These are phyloP conservation scores for Metopolophium dirhodum DNA, from an alignment of 1,140 invertebrate genomes.

Conservation along the genomic window DNA sequence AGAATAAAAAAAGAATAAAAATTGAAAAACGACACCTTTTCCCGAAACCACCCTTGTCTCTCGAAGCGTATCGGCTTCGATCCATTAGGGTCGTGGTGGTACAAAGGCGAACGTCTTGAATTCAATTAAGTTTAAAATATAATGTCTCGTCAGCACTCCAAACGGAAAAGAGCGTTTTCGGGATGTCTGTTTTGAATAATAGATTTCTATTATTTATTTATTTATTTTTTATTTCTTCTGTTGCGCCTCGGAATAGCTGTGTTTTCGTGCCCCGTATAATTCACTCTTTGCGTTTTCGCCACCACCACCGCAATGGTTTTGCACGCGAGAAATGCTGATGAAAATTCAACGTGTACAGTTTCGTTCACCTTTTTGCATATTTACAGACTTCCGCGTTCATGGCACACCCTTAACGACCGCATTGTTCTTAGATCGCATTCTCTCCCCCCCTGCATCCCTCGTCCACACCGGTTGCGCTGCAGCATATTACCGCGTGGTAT, in stretches of 20 bases:
- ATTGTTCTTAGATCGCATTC: conserved; percentile 14
- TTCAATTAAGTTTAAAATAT: conserved; percentile 56
- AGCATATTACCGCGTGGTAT: not conserved
- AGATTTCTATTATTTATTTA: conserved; percentile 54
- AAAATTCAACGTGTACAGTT: conserved; percentile 35
- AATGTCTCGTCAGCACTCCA: conserved; percentile 53
- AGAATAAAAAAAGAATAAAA: not conserved
- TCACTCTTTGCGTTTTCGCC: not conserved
- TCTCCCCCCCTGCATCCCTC: not conserved
- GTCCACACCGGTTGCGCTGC: not conserved
- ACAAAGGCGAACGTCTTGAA: conserved; percentile 54
- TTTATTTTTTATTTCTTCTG: conserved; percentile 23
- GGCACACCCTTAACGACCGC: conserved; percentile 9
- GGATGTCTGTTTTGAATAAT: conserved; percentile 56
- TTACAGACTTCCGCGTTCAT: conserved; percentile 22
- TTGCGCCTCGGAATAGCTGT: not conserved
- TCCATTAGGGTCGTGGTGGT: conserved; percentile 23
- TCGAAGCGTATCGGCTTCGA: conserved; percentile 26
- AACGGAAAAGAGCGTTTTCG: conserved; percentile 52
- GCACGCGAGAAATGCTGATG: conserved; percentile 13
- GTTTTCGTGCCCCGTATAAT: not conserved
- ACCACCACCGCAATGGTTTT: not conserved
- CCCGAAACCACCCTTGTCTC: not conserved
- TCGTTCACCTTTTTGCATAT: conserved; percentile 40
- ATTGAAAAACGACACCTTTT: conserved; percentile 41